phyloP scores from a whole-genome alignment of 2,113 vertebrate species.

The Cinclus mexicanus region DNA sequence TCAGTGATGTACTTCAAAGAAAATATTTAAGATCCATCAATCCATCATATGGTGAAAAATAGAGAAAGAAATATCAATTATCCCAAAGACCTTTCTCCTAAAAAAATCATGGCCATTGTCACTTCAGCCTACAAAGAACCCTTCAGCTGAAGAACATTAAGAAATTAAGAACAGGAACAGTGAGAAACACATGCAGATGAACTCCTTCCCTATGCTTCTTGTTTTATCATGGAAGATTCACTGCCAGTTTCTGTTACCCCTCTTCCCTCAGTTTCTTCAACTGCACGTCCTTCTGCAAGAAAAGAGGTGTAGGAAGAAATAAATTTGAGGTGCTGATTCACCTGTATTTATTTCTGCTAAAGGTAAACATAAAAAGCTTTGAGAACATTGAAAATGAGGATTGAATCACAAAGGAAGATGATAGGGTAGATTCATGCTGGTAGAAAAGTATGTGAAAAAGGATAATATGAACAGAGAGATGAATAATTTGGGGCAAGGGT shows the following conservation, averaged over 20 bases:
- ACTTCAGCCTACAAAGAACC: neutral
- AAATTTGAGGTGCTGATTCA: neutral
- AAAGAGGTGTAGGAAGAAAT: neutral
- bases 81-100: neutral
- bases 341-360: neutral
- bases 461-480: neutral
- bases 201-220: neutral
- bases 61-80: neutral
- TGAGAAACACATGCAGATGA: neutral
- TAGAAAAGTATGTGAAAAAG: neutral
- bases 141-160: neutral
- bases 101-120: neutral
- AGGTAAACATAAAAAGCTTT: neutral
- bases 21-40: neutral
- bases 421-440: neutral
- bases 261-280: neutral
- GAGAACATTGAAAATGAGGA: neutral
- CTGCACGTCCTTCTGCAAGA: neutral
- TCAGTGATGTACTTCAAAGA: neutral
- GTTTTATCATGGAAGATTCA: neutral
- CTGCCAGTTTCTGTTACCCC: neutral
- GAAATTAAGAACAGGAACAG: neutral
- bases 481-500: neutral
- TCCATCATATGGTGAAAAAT: neutral
- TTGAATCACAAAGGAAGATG: neutral